Conservation (phyloP, 2,797 vertebrate species). For the Pseudochaenichthys georgianus region DNA sequence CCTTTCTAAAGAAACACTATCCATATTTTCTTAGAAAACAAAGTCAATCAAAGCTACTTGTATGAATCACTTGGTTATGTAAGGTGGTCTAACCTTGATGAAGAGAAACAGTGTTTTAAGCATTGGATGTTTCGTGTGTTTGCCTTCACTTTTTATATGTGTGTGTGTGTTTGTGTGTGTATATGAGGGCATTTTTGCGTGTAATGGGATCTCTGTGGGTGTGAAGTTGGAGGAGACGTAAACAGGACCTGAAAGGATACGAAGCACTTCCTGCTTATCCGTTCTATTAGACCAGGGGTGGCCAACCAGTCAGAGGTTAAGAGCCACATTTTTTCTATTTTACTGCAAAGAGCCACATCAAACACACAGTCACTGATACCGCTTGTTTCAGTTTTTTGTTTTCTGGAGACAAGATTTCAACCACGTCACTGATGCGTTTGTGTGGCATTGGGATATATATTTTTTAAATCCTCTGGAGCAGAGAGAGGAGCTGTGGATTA, state of each 20-base stretch:
- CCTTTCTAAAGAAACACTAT: constrained; percentile 4
- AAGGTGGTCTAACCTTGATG: constrained; percentile 43
- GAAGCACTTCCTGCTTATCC: constrained; percentile 57
- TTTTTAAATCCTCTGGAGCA: too few species aligned
- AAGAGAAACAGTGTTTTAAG: constrained; percentile 54
- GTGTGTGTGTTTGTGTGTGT: constrained; percentile 12
- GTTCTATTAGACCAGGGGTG: constrained; percentile 30
- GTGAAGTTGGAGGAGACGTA: constrained; percentile 35
- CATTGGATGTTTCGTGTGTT: constrained; percentile 25
- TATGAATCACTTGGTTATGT: constrained; percentile 35
- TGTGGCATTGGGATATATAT: too few species aligned
- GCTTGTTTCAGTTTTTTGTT: too few species aligned
- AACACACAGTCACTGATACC: too few species aligned
- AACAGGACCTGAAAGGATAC: constrained; percentile 57
- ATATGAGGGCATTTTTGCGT: constrained; percentile 9
- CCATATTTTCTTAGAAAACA: constrained; percentile 37
- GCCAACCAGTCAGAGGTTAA: too few species aligned
- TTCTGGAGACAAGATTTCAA: too few species aligned
- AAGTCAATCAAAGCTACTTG: constrained; percentile 41
- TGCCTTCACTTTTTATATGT: constrained; percentile 17
- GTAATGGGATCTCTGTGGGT: constrained; percentile 24
- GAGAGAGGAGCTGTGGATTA: too few species aligned
- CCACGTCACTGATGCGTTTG: too few species aligned
- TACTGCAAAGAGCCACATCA: too few species aligned
- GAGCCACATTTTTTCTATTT: too few species aligned